Base-by-base conservation (phyloP, 2,797 vertebrate species). In the Notolepis coatsorum region DNA sequence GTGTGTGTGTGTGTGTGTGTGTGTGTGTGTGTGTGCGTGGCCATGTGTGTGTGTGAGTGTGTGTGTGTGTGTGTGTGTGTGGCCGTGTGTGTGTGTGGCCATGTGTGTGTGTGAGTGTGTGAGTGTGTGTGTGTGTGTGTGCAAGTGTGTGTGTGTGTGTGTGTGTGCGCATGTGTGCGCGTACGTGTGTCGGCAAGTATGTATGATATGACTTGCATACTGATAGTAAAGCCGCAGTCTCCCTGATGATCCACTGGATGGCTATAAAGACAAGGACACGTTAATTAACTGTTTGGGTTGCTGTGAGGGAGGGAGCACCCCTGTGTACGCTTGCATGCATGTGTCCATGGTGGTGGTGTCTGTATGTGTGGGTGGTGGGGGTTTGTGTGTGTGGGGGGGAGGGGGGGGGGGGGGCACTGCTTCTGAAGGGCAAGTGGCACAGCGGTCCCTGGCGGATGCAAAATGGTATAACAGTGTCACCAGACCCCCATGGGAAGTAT, bases 221-320 rank as follows among this genome's bases (percentile, higher is more conserved):
- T 61, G 54, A 71, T 45, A 62, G 28, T 24, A 37, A 8, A 39
- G 45, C 33, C 50, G 46, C 28, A 18, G 35, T 65, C 24, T 60
- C 63, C 64, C 67, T 55, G 50, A 54, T 66, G 62, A 41, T 9
- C 71, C 59, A 46, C 76, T 79, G 74, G 67, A 77, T 61, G 67
- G 77, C 77, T 75, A 73, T 84, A 84, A 89, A 89, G 72, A 74
- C 84, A 85, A 82, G 81, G 79, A 78, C 76, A 73, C 63, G 70
- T 86, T 88, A 88, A 91, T 90, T 88, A 87, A 86, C 68, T 64
- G 67, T 83, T 71, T 79, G 69, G 75, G 72, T n/a, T 81, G 69
- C 68, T 18, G 79, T 67, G 74, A 46, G 69, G 47, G 68, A 61
- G 65, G 64, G 49, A 12, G 2, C 8, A 20, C n/a, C n/a, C 23